phyloP scores from a whole-genome alignment of 2,797 vertebrate species.

The Falco rusticolus region DNA sequence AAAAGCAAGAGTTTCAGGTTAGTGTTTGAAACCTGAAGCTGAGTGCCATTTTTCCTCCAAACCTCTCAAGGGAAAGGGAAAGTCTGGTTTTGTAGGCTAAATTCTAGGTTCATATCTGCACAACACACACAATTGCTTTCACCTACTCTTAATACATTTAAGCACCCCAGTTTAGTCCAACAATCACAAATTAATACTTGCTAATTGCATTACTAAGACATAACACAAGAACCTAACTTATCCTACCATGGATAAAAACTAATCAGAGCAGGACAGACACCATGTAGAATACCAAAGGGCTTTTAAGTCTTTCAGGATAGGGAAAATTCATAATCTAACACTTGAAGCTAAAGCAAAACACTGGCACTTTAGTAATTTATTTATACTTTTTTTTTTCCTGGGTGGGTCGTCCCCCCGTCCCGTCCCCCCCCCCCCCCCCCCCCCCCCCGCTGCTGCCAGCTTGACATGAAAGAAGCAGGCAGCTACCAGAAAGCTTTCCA shows the following conservation, averaged over 20 bases:
- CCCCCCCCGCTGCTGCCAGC: not conserved
- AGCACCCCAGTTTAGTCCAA: not conserved
- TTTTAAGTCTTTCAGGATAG: not conserved
- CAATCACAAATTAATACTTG: not conserved
- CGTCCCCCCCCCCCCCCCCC: too few relatives aligned
- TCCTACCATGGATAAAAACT: not conserved
- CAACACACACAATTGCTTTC: not conserved
- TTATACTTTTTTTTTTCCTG: not conserved
- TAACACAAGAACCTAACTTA: not conserved
- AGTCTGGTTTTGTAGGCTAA: not conserved
- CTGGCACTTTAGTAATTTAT: not conserved
- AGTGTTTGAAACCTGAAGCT: not conserved
- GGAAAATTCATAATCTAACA: not conserved
- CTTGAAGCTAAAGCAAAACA: not conserved
- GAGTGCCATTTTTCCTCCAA: not conserved
- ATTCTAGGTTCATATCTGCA: not conserved
- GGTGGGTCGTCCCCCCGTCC: not conserved
- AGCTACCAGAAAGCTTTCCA: slow-evolving; percentile 35
- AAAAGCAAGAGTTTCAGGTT: not conserved
- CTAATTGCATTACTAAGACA: not conserved
- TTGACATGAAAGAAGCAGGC: slow-evolving; percentile 29
- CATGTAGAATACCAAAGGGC: not conserved
- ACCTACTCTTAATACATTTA: not conserved
- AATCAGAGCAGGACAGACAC: not conserved
- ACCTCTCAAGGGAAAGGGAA: not conserved